phyloP scores from a whole-genome alignment of 2,113 vertebrate genomes.

The Cathartes aura region DNA sequence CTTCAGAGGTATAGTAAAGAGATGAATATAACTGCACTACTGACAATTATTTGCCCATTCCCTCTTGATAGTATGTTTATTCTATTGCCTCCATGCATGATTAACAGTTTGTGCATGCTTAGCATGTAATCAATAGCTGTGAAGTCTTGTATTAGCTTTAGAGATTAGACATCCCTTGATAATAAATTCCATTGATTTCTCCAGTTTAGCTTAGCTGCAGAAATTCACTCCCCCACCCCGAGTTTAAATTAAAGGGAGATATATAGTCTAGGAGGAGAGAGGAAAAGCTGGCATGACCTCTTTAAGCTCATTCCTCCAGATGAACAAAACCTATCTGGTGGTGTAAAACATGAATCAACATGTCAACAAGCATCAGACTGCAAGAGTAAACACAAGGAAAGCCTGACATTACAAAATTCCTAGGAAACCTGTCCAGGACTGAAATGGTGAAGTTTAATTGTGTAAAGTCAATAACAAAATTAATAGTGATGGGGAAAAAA shows the following conservation, averaged over 20 bases:
- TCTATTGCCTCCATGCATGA: conserved; percentile 69
- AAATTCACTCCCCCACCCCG: neutral
- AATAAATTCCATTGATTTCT: conserved; percentile 88
- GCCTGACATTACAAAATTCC: conserved; percentile 41
- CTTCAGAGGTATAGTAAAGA: conserved; percentile 16
- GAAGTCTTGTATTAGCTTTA: conserved; percentile 79
- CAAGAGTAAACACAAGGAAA: conserved; percentile 48
- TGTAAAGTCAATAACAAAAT: conserved; percentile 36
- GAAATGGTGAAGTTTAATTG: conserved; percentile 44
- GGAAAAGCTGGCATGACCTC: conserved; percentile 65
- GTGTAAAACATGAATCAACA: conserved; percentile 67
- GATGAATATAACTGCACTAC: conserved; percentile 51
- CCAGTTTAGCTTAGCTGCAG: conserved; percentile 70
- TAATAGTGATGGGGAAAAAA: neutral
- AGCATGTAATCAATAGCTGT: conserved; percentile 83
- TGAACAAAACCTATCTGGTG: conserved; percentile 50
- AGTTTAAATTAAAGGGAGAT: conserved; percentile 86
- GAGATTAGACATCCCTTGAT: conserved; percentile 81
- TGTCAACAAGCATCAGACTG: conserved; percentile 55
- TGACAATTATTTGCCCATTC: conserved; percentile 73
- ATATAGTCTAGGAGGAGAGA: conserved; percentile 56
- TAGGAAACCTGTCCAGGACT: conserved; percentile 2
- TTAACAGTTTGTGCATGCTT: conserved; percentile 80
- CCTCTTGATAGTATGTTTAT: conserved; percentile 72
- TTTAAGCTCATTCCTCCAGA: conserved; percentile 60